These are phyloP conservation scores for Probaryconus sp. DNA, from an alignment of 1,140 invertebrate genomes.

Conservation along the genomic window DNA sequence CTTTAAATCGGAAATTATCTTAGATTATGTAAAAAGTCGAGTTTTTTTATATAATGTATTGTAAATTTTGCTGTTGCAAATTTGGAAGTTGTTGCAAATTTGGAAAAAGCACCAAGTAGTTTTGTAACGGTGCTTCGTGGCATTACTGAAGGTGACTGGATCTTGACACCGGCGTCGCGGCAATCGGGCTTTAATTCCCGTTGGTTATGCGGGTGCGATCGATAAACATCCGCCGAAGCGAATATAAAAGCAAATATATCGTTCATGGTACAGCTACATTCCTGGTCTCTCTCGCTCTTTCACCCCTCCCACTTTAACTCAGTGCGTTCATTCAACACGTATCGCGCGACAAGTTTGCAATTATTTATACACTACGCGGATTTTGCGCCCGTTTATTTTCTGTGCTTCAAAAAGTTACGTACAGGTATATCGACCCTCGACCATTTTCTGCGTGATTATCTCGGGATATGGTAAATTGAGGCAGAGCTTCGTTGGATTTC, in stretches of 20 bases:
- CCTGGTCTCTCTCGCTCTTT: background rate
- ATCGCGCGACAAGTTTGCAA: slow-evolving; percentile 8
- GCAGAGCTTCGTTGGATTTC: background rate
- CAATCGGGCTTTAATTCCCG: slow-evolving; percentile 42
- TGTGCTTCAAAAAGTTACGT: slow-evolving; percentile 19
- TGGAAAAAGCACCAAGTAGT: background rate
- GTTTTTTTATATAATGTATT: too few relatives aligned
- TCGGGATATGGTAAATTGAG: background rate
- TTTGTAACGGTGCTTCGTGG: slow-evolving; percentile 1
- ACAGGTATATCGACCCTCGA: background rate
- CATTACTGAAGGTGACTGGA: slow-evolving; percentile 2
- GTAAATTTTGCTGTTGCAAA: too few relatives aligned
- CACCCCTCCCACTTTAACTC: slow-evolving; percentile 12
- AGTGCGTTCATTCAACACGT: slow-evolving; percentile 3
- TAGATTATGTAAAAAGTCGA: too few relatives aligned
- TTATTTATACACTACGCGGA: slow-evolving; percentile 23
- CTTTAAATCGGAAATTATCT: too few relatives aligned
- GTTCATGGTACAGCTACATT: slow-evolving; percentile 14
- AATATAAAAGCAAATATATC: slow-evolving; percentile 34
- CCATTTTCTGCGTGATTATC: slow-evolving; percentile 13
- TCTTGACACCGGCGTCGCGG: slow-evolving; percentile 33
- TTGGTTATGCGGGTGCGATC: slow-evolving; percentile 53
- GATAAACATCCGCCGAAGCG: slow-evolving; percentile 39
- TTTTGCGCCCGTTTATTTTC: slow-evolving; percentile 11
- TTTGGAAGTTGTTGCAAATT: background rate